A percentile compares a stretch with the other conserved stretches of the same genome.
phyloP scores from a whole-genome alignment of 2,888 invertebrate genomes.

The Andrena bicolor region DNA sequence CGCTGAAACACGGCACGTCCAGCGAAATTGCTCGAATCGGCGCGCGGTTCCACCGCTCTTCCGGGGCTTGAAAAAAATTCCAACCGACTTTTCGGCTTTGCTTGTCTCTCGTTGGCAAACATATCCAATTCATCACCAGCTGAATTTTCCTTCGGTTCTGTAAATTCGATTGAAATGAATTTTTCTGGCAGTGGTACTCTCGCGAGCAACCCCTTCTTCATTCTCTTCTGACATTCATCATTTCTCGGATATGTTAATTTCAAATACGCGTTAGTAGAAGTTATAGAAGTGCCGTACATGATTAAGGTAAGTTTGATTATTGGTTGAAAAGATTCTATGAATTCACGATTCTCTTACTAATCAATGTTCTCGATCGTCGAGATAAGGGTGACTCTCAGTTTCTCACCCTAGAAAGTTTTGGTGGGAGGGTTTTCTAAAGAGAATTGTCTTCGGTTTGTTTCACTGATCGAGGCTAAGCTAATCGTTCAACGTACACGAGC shows the following conservation, averaged over 20 bases:
- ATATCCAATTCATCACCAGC: neutral
- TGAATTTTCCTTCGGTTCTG: neutral
- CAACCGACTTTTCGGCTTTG: neutral
- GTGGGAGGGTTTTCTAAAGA: no score
- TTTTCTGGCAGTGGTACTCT: neutral
- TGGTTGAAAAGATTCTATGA: no score
- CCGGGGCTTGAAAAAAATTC: constrained; percentile 32
- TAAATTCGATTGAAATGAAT: neutral
- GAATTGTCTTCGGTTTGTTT: no score
- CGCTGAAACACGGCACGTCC: constrained; percentile 13
- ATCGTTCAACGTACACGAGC: constrained; percentile 35
- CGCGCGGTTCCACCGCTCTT: neutral
- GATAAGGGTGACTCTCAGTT: no score
- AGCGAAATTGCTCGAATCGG: constrained; percentile 40
- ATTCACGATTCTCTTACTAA: no score
- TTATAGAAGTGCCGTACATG: no score
- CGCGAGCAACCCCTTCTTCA: neutral
- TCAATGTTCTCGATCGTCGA: no score
- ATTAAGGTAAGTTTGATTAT: no score
- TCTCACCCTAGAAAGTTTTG: no score
- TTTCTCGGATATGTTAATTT: neutral
- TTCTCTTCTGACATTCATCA: neutral
- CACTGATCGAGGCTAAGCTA: neutral
- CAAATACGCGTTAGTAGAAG: no score
- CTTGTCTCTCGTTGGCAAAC: neutral